phyloP scores from a whole-genome alignment of 2,797 vertebrate genomes.

The Chaenodraco wilsoni region DNA sequence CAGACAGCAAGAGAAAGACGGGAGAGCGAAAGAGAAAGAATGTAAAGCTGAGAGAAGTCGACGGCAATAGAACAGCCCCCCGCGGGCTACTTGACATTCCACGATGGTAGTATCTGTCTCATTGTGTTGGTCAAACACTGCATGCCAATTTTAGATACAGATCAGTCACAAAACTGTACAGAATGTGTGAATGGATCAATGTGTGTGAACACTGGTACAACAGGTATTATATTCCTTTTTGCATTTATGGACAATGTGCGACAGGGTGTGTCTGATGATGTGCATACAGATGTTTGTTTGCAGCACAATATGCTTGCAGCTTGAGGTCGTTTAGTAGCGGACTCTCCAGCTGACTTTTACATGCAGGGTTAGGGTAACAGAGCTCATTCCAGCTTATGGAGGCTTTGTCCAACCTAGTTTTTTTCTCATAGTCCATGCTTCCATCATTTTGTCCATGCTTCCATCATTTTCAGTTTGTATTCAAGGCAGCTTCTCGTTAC shows the following conservation, averaged over 20 bases:
- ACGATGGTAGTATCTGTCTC: constrained; percentile 37
- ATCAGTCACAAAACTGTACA: neutral
- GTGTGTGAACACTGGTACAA: constrained; percentile 2
- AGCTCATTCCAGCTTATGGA: constrained; percentile 33
- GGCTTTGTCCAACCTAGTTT: constrained; percentile 6
- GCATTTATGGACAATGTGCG: neutral
- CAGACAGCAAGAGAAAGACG: constrained; percentile 11
- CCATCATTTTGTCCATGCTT: neutral
- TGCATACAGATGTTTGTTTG: constrained; percentile 18
- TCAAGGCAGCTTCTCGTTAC: neutral
- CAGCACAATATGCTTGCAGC: constrained; percentile 21
- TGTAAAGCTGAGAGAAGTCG: constrained; percentile 32
- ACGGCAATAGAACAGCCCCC: constrained; percentile 19
- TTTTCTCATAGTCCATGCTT: neutral
- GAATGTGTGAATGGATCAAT: neutral
- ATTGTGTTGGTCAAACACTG: constrained; percentile 9
- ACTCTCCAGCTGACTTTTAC: constrained; percentile 13
- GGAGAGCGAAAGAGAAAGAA: constrained; percentile 27
- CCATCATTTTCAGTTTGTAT: neutral
- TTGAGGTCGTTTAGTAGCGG: neutral
- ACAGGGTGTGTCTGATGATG: neutral
- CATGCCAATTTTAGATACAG: neutral
- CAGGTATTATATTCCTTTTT: neutral
- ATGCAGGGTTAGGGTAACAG: constrained; percentile 5
- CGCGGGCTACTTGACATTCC: constrained; percentile 55